These are phyloP conservation scores for Pasiphila rectangulata DNA, from an alignment of 2,888 invertebrate species.

Conservation along the genomic window DNA sequence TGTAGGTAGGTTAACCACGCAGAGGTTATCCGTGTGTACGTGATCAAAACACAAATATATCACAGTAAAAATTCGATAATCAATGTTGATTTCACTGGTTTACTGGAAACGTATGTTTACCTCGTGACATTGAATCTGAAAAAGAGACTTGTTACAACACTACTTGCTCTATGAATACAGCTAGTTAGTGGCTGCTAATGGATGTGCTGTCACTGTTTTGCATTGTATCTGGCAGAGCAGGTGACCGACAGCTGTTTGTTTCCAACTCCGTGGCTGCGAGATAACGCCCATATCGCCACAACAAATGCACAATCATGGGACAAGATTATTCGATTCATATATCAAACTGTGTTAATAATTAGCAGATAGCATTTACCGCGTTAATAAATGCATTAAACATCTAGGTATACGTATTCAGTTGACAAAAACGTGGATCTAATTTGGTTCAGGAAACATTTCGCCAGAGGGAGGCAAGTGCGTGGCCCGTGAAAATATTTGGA, in stretches of 20 bases:
- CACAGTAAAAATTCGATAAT: not conserved
- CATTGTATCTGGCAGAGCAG: conserved; percentile 31
- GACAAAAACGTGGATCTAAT: conserved; percentile 6
- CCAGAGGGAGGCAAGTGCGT: conserved; percentile 56
- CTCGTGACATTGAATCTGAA: conserved; percentile 38
- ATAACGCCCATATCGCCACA: conserved; percentile 48
- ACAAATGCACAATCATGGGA: conserved; percentile 42
- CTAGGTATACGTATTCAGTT: conserved; percentile 6
- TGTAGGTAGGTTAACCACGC: conserved; percentile 7
- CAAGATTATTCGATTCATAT: conserved; percentile 44
- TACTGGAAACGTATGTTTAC: conserved; percentile 17
- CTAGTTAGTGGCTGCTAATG: conserved; percentile 19
- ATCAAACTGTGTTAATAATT: conserved; percentile 35
- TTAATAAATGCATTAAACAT: conserved; percentile 29
- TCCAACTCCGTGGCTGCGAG: conserved; percentile 40
- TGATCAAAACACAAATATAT: not conserved
- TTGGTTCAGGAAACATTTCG: conserved; percentile 36
- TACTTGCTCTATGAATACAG: conserved; percentile 36
- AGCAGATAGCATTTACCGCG: conserved; percentile 28
- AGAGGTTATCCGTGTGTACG: not conserved
- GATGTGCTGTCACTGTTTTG: conserved; percentile 28
- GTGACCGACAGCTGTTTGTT: conserved; percentile 52
- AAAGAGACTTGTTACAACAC: conserved; percentile 35
- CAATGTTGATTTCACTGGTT: not conserved
- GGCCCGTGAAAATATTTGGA: conserved; percentile 74